phyloP scores from a whole-genome alignment of 2,113 vertebrate genomes.

The Mus musculus region DNA sequence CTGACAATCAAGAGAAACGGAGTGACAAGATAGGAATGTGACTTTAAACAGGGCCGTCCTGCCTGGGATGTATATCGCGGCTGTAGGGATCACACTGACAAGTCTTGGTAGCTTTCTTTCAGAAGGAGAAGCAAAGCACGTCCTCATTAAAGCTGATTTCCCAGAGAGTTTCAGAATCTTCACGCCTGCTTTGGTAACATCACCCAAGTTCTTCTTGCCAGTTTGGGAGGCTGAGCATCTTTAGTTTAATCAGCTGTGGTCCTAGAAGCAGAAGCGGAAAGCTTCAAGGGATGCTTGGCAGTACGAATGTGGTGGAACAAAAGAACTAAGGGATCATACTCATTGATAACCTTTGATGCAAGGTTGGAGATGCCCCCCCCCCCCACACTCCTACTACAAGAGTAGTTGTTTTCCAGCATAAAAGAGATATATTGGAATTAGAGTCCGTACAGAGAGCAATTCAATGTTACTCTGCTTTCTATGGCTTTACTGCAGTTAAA shows the following conservation, averaged over 20 bases:
- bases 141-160: slow-evolving; percentile 63
- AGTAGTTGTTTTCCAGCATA: slow-evolving; percentile 9
- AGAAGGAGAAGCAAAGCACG: slow-evolving; percentile 24
- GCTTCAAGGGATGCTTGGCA: neutral
- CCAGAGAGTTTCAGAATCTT: slow-evolving; percentile 46
- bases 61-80: neutral
- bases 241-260: slow-evolving; percentile 64
- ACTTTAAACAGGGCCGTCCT: slow-evolving; percentile 34
- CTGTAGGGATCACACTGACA: neutral
- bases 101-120: slow-evolving; percentile 65
- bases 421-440: slow-evolving; percentile 48
- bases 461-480: neutral
- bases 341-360: neutral
- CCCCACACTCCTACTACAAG: neutral
- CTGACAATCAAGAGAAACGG: slow-evolving; percentile 52
- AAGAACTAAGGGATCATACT: neutral
- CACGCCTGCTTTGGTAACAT: slow-evolving; percentile 65
- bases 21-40: neutral
- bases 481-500: neutral
- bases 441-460: slow-evolving; percentile 9
- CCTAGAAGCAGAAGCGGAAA: neutral
- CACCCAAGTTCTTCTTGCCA: neutral
- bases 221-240: slow-evolving; percentile 33
- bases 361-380: neutral
- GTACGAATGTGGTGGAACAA: neutral